These are phyloP conservation scores for Drosophila setifemur DNA, from an alignment of 1,140 invertebrate genomes.

Conservation along the genomic window DNA sequence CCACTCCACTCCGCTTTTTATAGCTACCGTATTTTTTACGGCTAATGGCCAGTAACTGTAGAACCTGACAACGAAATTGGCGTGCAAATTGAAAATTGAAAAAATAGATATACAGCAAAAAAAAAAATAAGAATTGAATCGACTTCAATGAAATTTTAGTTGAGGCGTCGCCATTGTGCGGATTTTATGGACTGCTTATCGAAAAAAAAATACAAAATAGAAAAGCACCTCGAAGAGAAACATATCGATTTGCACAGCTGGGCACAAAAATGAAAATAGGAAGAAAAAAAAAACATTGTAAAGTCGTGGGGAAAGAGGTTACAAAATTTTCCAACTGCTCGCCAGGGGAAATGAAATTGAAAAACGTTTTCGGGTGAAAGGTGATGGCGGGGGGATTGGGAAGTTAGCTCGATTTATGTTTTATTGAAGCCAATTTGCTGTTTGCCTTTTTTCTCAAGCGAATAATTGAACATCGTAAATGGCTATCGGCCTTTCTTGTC, in stretches of 20 bases:
- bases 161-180: slow-evolving; percentile 38
- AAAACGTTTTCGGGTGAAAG: slow-evolving; percentile 26
- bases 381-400: background rate
- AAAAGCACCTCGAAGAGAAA: background rate
- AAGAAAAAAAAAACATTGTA: background rate
- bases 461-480: slow-evolving; percentile 68
- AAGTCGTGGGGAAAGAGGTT: background rate
- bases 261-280: background rate
- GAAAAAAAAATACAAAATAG: slow-evolving; percentile 5
- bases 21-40: slow-evolving; percentile 71
- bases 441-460: slow-evolving; percentile 29
- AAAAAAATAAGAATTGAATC: slow-evolving; percentile 10
- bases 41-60: slow-evolving; percentile 64
- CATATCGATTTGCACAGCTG: slow-evolving; percentile 62
- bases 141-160: slow-evolving; percentile 48
- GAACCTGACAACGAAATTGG: slow-evolving; percentile 66
- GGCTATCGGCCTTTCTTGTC: slow-evolving; percentile 21
- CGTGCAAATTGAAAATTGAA: slow-evolving; percentile 61
- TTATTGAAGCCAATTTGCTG: slow-evolving; percentile 68
- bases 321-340: slow-evolving; percentile 2
- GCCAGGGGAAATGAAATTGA: slow-evolving; percentile 53
- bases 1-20: slow-evolving; percentile 34
- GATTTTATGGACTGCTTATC: slow-evolving; percentile 33
- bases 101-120: background rate
- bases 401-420: slow-evolving; percentile 60